Evolutionary conservation across 2,797 vertebrate species (phyloP).

Genomic region (Fratercula arctica): DNA sequence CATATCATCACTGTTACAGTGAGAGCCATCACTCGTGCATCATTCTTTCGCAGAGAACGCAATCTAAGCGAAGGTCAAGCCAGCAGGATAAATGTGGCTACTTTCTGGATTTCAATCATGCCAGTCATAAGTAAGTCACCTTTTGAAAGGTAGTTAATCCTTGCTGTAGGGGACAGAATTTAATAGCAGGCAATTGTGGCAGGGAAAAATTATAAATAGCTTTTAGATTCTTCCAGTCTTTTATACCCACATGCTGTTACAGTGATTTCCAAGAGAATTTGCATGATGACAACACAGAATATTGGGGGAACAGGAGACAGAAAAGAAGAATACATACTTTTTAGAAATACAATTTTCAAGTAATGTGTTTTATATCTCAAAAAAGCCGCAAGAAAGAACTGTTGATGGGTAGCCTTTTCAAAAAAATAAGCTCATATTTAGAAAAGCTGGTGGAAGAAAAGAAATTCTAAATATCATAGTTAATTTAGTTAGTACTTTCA

Average conservation of each 20-base stretch:
- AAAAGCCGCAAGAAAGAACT: background rate
- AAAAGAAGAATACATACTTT: background rate
- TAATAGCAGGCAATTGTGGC: conserved; percentile 58
- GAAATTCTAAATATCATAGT: background rate
- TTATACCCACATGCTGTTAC: conserved; percentile 29
- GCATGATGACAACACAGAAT: conserved; percentile 25
- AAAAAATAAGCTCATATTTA: background rate
- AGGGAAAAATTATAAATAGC: conserved; percentile 69
- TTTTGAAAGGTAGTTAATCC: conserved; percentile 63
- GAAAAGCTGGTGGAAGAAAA: background rate
- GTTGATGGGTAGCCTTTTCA: background rate
- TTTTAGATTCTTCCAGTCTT: conserved; percentile 51
- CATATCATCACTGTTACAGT: background rate
- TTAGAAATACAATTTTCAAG: background rate
- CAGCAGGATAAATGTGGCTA: conserved; percentile 52
- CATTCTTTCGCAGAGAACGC: conserved; percentile 31
- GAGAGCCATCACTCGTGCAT: background rate
- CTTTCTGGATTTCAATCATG: conserved; percentile 62
- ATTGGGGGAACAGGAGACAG: background rate
- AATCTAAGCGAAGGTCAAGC: conserved; percentile 66
- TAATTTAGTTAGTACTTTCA: background rate
- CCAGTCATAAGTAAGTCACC: conserved; percentile 51
- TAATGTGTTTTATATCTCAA: background rate
- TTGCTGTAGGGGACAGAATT: conserved; percentile 40
- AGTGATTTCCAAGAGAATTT: conserved; percentile 51